Evolutionary conservation across 2,113 vertebrate genomes (phyloP), one percentile per base, ranked within the genome.

Genomic region (Thunnus thynnus): DNA sequence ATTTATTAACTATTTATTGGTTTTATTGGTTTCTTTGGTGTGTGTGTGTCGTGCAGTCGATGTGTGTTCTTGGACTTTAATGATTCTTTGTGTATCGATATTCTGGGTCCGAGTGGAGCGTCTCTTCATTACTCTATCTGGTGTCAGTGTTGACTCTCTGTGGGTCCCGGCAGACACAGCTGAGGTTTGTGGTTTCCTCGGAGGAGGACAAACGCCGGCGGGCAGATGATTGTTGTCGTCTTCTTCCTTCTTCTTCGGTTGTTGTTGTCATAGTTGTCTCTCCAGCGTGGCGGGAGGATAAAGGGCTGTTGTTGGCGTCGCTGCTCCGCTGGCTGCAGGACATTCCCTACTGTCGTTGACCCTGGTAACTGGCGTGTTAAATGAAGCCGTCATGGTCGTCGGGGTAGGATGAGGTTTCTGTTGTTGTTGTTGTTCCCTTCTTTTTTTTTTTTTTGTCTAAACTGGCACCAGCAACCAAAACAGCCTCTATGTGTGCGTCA

Each of bases 291-390:
- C 1, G 18, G 52, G 78, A 22, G 25, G 58, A 27, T 75, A 64
- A 79, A 78, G 70, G 70, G 12, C 36, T 13, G 74, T 67, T 78
- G 68, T 73, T 54, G 66, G n/a, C 11, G 72, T 72, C 65, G 18
- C 54, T 67, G 69, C 62, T 60, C 20, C 10, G 70, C 22, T 1
- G 22, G 22, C 22, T 22, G 22, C 22, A 22, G 22, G 22, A 75
- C 82, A 85, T 85, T 85, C 76, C 60, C 60, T 60, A 58, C 60
- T 10, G 36, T 36, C 5, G 77, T 17, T n/a, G 71, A 64, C 71
- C 76, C 44, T 13, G 72, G 83, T 72, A 66, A 85, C 83, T 41
- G 76, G 46, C 46, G 1, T 65, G 72, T 76, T 80, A 27, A 71
- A 71, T 20, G 70, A 68, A 63, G 51, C 64, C 3, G 50, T 41